Evolutionary conservation across 1,140 invertebrate genomes (phyloP).

Genomic region (Aphidius ervi): DNA sequence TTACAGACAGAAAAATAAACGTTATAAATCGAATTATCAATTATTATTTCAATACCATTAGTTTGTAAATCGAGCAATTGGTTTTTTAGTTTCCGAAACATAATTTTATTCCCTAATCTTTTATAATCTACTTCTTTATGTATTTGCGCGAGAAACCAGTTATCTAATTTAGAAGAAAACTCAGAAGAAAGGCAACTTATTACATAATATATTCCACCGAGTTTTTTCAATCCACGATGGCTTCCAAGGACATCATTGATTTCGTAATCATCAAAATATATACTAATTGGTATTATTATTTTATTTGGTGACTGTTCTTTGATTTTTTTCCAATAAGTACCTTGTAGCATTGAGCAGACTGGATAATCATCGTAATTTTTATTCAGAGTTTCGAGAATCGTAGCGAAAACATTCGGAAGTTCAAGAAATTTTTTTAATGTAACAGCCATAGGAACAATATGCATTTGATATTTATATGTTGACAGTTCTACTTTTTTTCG

Average conservation of each 20-base stretch:
- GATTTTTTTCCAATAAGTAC: not conserved
- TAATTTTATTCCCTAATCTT: conserved; percentile 14
- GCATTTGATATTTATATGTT: too few species aligned
- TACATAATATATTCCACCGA: conserved; percentile 18
- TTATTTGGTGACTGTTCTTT: not conserved
- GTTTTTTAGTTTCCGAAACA: conserved; percentile 24
- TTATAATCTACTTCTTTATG: conserved; percentile 24
- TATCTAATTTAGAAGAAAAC: conserved; percentile 21
- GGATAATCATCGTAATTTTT: not conserved
- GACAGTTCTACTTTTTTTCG: too few species aligned
- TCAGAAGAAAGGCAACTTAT: conserved; percentile 27
- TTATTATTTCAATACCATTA: conserved; percentile 23
- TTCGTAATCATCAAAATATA: conserved; percentile 2
- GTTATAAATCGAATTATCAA: conserved; percentile 14
- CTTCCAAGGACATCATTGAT: not conserved
- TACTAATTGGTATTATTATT: not conserved
- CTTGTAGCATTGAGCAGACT: not conserved
- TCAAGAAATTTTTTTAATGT: conserved; percentile 11
- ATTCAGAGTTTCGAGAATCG: not conserved
- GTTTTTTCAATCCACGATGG: conserved; percentile 4
- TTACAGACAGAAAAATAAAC: conserved; percentile 29
- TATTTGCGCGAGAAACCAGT: conserved; percentile 26
- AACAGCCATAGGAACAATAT: not conserved
- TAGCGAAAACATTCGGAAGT: conserved; percentile 6
- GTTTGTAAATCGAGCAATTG: conserved; percentile 20